phyloP scores from a whole-genome alignment of 2,797 vertebrate genomes.

The Bovichtus diacanthus region DNA sequence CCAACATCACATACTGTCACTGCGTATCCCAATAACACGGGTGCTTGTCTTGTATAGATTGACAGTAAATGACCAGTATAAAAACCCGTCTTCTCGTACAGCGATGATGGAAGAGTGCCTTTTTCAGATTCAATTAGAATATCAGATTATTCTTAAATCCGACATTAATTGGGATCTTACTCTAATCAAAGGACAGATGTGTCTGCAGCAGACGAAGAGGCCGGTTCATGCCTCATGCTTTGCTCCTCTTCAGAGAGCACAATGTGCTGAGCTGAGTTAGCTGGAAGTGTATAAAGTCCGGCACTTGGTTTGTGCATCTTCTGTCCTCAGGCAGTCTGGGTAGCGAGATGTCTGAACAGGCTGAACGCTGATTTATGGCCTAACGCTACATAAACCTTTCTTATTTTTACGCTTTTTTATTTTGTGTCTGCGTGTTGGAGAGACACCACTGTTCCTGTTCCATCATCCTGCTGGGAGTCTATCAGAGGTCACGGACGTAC shows the following conservation, averaged over 20 bases:
- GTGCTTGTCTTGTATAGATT: background rate
- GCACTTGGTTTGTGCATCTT: slow-evolving; percentile 10
- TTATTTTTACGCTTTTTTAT: slow-evolving; percentile 4
- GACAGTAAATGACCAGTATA: background rate
- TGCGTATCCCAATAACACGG: background rate
- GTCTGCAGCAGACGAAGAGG: background rate
- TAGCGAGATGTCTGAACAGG: slow-evolving; percentile 6
- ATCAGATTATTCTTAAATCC: background rate
- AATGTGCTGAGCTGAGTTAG: slow-evolving; percentile 37
- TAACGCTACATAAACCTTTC: slow-evolving; percentile 4
- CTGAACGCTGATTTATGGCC: background rate
- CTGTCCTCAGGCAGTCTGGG: slow-evolving; percentile 7
- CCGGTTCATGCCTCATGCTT: background rate
- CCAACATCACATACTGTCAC: background rate
- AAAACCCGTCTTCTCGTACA: background rate
- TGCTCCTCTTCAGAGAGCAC: slow-evolving; percentile 2
- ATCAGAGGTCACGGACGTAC: slow-evolving; percentile 48
- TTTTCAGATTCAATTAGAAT: background rate
- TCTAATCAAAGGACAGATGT: slow-evolving; percentile 19
- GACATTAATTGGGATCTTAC: background rate
- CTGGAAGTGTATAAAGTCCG: slow-evolving; percentile 15
- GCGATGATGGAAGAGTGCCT: background rate
- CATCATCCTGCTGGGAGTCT: slow-evolving; percentile 9
- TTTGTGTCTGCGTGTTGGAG: background rate
- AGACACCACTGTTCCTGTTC: background rate